Evolutionary conservation across 2,797 vertebrate genomes (phyloP), one percentile per base, ranked within the genome.

Genomic region (Malacoraja senta): DNA sequence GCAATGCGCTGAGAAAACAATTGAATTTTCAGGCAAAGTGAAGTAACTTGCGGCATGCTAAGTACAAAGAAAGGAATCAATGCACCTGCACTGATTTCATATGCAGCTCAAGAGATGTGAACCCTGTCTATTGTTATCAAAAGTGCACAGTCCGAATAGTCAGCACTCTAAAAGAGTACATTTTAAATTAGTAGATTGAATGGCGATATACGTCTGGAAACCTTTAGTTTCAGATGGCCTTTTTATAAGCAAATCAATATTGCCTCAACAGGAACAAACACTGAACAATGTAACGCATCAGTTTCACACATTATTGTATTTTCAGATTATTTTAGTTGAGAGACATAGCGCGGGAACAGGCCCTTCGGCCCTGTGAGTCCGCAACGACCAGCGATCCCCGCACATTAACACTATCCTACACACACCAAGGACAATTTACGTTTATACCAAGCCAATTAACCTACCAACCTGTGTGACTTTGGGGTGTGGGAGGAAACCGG

Each of bases 171-270:
- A 88, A 88, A n/a, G n/a, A 88, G 84, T 7, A 88, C 17, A 63
- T 35, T 35, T 65, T 19, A 88, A 88, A 68, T 68, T 21, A 88
- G 68, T 88, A 21, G 61, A 65, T 65, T 7, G 29, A n/a, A 68
- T 68, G 84, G 58, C n/a, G 29, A 86, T 63, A 63, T 86, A 86
- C 6, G 84, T 32, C 61, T 32, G 32, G 61, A 32, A 88, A 88
- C 84, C 84, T 88, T 88, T 17, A 88, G 12, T n/a, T 35, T 88
- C n/a, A 88, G n/a, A 1, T 68, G 63, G 84, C 61, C 81, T 65
- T 68, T 88, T 88, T 68, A 88, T 88, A 35, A 88, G 68, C 6
- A 68, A 88, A 65, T 88, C 61, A 88, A 88, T 68, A 65, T 88
- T 88, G 29, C 19, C n/a, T 65, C 63, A n/a, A 88, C 32, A 88